These are phyloP conservation scores for Anoura caudifer DNA, from an alignment of 2,113 vertebrate genomes.

Conservation along the genomic window DNA sequence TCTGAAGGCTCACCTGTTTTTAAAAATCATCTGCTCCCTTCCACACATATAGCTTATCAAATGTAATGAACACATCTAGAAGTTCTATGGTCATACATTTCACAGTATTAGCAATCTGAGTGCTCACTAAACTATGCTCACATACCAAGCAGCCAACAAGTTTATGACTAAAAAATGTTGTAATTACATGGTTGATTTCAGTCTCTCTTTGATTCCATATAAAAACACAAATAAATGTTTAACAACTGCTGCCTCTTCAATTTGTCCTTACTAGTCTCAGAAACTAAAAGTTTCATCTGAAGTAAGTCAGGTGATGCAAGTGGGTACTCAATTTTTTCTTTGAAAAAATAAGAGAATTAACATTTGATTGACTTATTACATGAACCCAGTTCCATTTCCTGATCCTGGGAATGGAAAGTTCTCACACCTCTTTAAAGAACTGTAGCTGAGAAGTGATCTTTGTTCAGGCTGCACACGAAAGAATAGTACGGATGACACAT, in stretches of 20 bases:
- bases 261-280: background rate
- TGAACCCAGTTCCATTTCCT: background rate
- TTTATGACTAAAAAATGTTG: background rate
- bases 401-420: background rate
- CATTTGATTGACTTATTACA: background rate
- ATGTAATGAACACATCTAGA: background rate
- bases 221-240: slow-evolving; percentile 5
- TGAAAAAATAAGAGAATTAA: background rate
- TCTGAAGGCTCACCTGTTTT: slow-evolving; percentile 7
- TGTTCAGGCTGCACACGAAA: background rate
- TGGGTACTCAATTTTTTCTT: background rate
- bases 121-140: background rate
- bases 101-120: background rate
- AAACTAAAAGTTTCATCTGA: slow-evolving; percentile 16
- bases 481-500: background rate
- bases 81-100: background rate
- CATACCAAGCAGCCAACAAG: background rate
- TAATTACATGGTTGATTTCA: background rate
- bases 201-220: background rate
- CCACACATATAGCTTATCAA: background rate
- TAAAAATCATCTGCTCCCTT: background rate
- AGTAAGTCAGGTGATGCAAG: background rate
- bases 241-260: background rate
- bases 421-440: background rate
- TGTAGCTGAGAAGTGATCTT: background rate